phyloP scores from a whole-genome alignment of 2,113 vertebrate species.

The Pituophis catenifer region DNA sequence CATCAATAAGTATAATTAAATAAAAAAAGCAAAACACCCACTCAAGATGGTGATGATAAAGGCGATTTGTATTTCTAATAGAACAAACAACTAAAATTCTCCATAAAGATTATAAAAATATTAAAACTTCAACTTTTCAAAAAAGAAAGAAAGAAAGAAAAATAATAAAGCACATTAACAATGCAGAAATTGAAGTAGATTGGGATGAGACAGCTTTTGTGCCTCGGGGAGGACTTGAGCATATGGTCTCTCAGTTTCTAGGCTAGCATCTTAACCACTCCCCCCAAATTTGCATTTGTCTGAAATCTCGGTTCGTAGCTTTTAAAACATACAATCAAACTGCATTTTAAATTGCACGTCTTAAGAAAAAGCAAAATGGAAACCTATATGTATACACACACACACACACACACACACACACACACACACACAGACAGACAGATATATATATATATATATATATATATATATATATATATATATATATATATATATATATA shows the following conservation, averaged over 20 bases:
- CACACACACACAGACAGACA: too few species aligned
- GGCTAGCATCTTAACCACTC: not conserved
- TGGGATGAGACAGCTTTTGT: not conserved
- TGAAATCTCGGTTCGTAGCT: not conserved
- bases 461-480: too few species aligned
- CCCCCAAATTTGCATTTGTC: not conserved
- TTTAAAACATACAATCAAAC: not conserved
- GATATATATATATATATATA: too few species aligned
- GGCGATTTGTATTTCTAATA: not conserved
- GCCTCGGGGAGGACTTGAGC: not conserved
- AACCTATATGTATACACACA: not conserved
- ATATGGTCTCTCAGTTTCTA: not conserved
- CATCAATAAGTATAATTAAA: not conserved
- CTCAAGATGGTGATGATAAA: not conserved
- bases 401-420: too few species aligned
- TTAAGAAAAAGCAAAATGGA: not conserved
- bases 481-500: not conserved
- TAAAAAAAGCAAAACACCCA: not conserved
- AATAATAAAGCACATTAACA: not conserved
- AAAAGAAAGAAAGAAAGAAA: not conserved
- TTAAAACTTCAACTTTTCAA: not conserved
- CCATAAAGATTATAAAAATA: not conserved
- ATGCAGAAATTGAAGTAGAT: not conserved
- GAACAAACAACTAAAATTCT: not conserved
- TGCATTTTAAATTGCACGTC: not conserved